Conservation (phyloP, 2,797 vertebrate genomes). For the Streptopelia turtur region DNA sequence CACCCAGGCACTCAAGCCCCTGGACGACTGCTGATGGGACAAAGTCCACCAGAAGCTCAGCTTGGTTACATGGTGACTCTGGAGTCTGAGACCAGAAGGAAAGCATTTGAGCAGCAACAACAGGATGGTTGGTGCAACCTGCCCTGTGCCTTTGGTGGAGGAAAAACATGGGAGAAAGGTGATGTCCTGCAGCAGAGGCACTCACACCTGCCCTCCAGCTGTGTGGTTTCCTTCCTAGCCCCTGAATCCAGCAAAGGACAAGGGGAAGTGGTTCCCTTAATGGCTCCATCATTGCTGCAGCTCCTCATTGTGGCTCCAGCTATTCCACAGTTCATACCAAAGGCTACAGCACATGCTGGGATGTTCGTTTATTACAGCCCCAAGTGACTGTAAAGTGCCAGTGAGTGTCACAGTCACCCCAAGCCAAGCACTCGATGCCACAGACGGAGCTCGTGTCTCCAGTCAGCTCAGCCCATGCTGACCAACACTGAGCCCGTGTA, state of each 20-base stretch:
- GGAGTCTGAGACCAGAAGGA: background rate
- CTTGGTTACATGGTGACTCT: fast-evolving
- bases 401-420: fast-evolving
- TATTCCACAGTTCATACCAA: background rate
- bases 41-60: background rate
- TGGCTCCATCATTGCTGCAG: background rate
- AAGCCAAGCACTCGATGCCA: background rate
- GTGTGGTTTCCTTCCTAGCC: fast-evolving
- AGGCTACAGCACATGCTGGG: background rate
- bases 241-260: background rate
- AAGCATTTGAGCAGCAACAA: background rate
- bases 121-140: background rate
- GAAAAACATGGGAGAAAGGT: background rate
- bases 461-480: background rate
- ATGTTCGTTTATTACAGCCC: background rate
- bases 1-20: background rate
- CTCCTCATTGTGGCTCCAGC: background rate
- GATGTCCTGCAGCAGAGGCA: background rate
- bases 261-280: background rate
- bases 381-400: background rate
- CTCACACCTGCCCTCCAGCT: background rate
- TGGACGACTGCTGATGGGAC: background rate
- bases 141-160: background rate
- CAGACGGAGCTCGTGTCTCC: background rate
- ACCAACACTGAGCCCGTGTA: fast-evolving